Evolutionary conservation across 2,888 invertebrate species (phyloP).

Genomic region (Autographa gamma): DNA sequence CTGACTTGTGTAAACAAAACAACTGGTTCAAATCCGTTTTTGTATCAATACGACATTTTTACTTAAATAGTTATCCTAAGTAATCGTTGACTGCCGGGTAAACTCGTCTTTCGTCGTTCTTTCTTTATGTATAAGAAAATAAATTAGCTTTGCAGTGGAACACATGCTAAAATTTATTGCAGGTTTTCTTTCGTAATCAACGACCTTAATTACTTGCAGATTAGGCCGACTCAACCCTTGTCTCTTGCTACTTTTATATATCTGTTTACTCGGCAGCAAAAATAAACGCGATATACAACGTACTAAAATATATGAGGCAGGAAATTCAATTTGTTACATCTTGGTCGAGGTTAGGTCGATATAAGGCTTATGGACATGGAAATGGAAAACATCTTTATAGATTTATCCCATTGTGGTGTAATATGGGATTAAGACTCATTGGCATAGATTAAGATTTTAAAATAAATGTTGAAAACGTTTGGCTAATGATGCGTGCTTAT

Average conservation of each 20-base stretch:
- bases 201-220: background rate
- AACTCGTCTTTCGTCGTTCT: too few relatives aligned
- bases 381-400: slow-evolving; percentile 18
- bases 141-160: background rate
- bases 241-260: slow-evolving; percentile 35
- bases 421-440: background rate
- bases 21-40: background rate
- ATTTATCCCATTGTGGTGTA: slow-evolving; percentile 6
- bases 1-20: background rate
- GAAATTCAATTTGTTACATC: slow-evolving; percentile 53
- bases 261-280: slow-evolving; percentile 40
- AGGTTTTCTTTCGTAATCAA: background rate
- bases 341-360: slow-evolving; percentile 27
- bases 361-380: slow-evolving; percentile 20
- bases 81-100: too few relatives aligned
- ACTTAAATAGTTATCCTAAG: background rate
- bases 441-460: background rate
- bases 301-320: slow-evolving; percentile 47
- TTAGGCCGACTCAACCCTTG: slow-evolving; percentile 18
- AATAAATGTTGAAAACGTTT: background rate
- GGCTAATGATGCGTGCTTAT: background rate
- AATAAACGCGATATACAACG: slow-evolving; percentile 39
- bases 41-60: background rate
- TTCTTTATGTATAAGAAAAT: background rate
- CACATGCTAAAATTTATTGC: background rate